Percentiles rank a stretch among this genome's conserved stretches.
phyloP scores from a whole-genome alignment of 2,888 invertebrate genomes.

The Pegoplata infirma region DNA sequence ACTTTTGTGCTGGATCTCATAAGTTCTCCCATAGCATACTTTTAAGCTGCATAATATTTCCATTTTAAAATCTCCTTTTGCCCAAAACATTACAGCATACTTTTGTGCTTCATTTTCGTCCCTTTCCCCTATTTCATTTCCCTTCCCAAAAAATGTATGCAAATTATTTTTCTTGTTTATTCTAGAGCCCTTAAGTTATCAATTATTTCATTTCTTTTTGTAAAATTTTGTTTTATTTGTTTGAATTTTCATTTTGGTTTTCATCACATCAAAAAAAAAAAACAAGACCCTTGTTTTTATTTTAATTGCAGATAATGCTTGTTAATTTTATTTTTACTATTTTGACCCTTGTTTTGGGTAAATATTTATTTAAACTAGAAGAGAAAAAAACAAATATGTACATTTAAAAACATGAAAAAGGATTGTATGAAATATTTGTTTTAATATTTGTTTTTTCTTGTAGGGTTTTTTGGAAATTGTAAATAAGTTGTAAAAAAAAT shows the following conservation, averaged over 20 bases:
- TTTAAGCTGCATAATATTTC: background rate
- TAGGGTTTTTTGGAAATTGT: too few relatives aligned
- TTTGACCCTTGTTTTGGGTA: slow-evolving; percentile 27
- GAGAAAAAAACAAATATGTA: background rate
- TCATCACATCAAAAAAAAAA: too few relatives aligned
- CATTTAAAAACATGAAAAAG: background rate
- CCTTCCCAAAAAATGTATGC: slow-evolving; percentile 9
- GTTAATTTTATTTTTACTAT: slow-evolving; percentile 37
- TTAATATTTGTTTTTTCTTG: too few relatives aligned
- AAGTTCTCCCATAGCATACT: too few relatives aligned
- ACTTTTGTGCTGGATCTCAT: background rate
- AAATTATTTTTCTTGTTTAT: slow-evolving; percentile 8
- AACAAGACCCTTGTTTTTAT: slow-evolving; percentile 1
- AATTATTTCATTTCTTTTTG: slow-evolving; percentile 5
- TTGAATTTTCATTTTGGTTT: background rate
- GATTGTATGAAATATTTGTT: background rate
- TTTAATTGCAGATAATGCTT: slow-evolving; percentile 39
- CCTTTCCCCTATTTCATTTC: too few relatives aligned
- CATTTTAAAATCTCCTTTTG: background rate
- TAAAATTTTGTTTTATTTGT: background rate
- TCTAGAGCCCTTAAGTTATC: slow-evolving; percentile 3
- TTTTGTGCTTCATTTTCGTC: too few relatives aligned
- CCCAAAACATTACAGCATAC: too few relatives aligned
- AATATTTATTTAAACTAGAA: slow-evolving; percentile 25
- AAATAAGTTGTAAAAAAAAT: too few relatives aligned